Conservation (phyloP, 2,888 invertebrate species). For the Tribolium freemani region DNA sequence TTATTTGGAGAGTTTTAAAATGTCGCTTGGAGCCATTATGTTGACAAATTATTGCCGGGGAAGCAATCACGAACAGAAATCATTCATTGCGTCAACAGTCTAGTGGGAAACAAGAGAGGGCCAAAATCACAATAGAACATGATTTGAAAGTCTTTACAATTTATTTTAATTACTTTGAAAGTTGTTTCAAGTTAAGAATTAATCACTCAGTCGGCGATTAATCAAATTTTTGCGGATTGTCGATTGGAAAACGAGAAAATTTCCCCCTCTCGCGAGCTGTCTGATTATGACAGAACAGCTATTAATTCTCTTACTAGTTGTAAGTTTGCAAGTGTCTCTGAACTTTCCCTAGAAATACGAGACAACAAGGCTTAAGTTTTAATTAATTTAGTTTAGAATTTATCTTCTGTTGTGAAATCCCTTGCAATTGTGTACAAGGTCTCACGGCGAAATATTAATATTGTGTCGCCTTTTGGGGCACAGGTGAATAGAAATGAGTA, state of each 20-base stretch:
- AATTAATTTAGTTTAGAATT: conserved; percentile 44
- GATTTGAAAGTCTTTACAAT: conserved; percentile 38
- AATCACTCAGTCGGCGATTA: conserved; percentile 18
- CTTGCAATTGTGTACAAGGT: conserved; percentile 33
- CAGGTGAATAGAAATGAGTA: conserved; percentile 26
- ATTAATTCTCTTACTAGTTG: conserved; percentile 34
- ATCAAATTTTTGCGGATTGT: conserved; percentile 20
- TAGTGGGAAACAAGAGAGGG: conserved; percentile 29
- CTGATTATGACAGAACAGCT: conserved; percentile 39
- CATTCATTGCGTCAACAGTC: conserved; percentile 37
- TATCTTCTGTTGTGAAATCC: conserved; percentile 35
- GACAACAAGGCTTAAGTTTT: conserved; percentile 46
- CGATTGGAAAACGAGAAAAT: background rate
- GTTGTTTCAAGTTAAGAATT: conserved; percentile 34
- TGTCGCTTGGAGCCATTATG: conserved; percentile 29
- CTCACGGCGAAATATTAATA: conserved; percentile 36
- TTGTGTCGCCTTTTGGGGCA: conserved; percentile 28
- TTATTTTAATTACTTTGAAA: conserved; percentile 36
- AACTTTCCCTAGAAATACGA: conserved; percentile 40
- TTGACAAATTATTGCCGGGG: conserved; percentile 35
- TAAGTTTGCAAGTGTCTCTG: conserved; percentile 39
- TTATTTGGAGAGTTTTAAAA: conserved; percentile 33
- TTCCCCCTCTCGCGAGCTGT: background rate
- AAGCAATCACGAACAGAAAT: conserved; percentile 39
- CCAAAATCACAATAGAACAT: conserved; percentile 24